Conservation (phyloP, 37 sponge, comb jelly and placozoan genomes). For the Theonella swinhoei region DNA sequence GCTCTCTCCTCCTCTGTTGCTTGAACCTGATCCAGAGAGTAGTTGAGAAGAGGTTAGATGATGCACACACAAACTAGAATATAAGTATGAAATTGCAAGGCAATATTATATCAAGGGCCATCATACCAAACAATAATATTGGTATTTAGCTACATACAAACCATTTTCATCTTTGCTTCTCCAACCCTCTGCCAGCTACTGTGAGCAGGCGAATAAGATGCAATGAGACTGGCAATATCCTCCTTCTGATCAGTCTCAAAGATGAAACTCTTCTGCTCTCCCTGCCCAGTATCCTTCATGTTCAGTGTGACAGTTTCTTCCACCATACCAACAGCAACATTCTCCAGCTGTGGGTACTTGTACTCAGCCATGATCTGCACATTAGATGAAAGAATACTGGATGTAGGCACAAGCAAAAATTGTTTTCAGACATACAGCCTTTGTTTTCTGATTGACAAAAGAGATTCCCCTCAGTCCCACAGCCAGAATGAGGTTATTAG, state of each 20-base stretch:
- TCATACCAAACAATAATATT: no score
- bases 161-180: slow-evolving; percentile 72
- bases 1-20: slow-evolving; percentile 79
- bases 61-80: no score
- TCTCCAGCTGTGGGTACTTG: slow-evolving; percentile 73
- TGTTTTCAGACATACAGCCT: slow-evolving; percentile 35
- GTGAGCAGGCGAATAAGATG: slow-evolving; percentile 93
- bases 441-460: slow-evolving; percentile 85
- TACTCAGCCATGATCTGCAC: slow-evolving; percentile 85
- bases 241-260: slow-evolving; percentile 94
- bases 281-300: slow-evolving; percentile 66
- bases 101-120: no score
- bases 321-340: slow-evolving; percentile 77
- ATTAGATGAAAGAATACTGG: neutral
- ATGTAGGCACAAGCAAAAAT: neutral
- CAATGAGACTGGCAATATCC: slow-evolving; percentile 92
- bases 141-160: no score
- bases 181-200: slow-evolving; percentile 91
- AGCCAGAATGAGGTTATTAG: slow-evolving; percentile 82
- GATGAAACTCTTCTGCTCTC: slow-evolving; percentile 83
- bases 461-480: slow-evolving; percentile 78
- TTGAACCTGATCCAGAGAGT: slow-evolving; percentile 31
- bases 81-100: no score
- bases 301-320: slow-evolving; percentile 79
- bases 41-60: no score